phyloP scores from a whole-genome alignment of 1,140 invertebrate species.

The Pinna nobilis region DNA sequence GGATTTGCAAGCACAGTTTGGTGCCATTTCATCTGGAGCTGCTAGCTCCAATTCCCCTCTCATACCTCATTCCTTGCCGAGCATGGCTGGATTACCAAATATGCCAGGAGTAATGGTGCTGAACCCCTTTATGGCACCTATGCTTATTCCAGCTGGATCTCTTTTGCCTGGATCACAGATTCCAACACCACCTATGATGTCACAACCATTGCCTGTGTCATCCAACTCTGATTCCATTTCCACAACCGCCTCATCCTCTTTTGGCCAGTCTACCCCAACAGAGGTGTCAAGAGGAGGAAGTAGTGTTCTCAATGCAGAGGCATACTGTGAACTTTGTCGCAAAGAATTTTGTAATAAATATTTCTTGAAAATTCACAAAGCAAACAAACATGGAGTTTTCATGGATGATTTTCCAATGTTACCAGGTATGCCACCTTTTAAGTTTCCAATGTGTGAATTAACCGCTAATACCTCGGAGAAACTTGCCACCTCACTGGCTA shows the following conservation, averaged over 20 bases:
- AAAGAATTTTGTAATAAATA: constrained; percentile 94
- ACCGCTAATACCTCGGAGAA: constrained; percentile 49
- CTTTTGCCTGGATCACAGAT: constrained; percentile 59
- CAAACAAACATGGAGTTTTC: constrained; percentile 78
- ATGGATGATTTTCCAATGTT: constrained; percentile 53
- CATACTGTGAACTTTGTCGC: constrained; percentile 93
- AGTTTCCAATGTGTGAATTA: constrained; percentile 30
- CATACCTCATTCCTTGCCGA: constrained; percentile 66
- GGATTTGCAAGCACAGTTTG: constrained; percentile 41
- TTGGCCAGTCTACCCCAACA: constrained; percentile 20
- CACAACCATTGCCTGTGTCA: constrained; percentile 49
- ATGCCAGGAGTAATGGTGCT: constrained; percentile 72
- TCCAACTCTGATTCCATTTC: constrained; percentile 32
- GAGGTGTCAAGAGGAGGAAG: constrained; percentile 14
- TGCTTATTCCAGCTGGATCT: constrained; percentile 67
- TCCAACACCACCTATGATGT: constrained; percentile 58
- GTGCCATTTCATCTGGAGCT: constrained; percentile 44
- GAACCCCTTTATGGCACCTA: constrained; percentile 72
- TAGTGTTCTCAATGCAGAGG: constrained; percentile 62
- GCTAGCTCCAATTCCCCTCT: constrained; percentile 55
- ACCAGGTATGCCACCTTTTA: constrained; percentile 47
- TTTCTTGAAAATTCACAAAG: constrained; percentile 79
- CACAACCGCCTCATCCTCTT: constrained; percentile 47
- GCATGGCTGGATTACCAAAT: constrained; percentile 63
- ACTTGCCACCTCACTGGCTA: constrained; percentile 27